Evolutionary conservation across 2,113 vertebrate genomes (phyloP), one percentile per base, ranked within the genome.

Genomic region (Platysternon megacephalum): DNA sequence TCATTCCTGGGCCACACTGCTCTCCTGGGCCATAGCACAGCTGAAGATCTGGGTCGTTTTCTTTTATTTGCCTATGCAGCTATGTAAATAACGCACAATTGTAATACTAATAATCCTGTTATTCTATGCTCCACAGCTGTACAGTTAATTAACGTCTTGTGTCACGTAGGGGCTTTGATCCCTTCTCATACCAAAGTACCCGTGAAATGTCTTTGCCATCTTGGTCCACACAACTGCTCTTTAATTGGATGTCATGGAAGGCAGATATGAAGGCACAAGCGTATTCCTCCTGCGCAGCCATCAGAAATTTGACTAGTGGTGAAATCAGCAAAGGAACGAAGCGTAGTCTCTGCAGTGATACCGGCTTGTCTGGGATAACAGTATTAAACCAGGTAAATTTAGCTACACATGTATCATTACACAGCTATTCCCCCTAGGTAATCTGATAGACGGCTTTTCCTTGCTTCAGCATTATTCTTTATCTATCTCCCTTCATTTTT

Each of bases 181-280:
- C 29, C 16, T 2, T 55, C 28, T 91, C 61, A 28, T 83, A 5
- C 24, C 85, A 0, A 48, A 56, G 51, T 65, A 44, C 78, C 81
- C 74, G 72, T 29, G 72, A 79, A 35, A 79, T 88, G n/a, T 87
- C 58, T 88, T 89, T 49, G 29, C 51, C 51, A 82, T 3, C 16
- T 86, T 28, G 91, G 86, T 86, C 88, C 55, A 88, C 51, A 86
- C 81, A 94, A 49, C 39, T 86, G 83, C 68, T 84, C 26, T 91
- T 85, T 94, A 87, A 80, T 8, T 94, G 72, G 5, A 28, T 83
- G 68, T 87, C 78, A 32, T 11, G 81, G 55, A 95, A 88, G 6
- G 72, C 29, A 84, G 28, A 42, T 87, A 24, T 61, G 91, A 29
- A 90, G 51, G 12, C 7, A 46, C 52, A 42, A 80, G 28, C 39